phyloP scores from a whole-genome alignment of 2,888 invertebrate species.

The Folsomia candida region DNA sequence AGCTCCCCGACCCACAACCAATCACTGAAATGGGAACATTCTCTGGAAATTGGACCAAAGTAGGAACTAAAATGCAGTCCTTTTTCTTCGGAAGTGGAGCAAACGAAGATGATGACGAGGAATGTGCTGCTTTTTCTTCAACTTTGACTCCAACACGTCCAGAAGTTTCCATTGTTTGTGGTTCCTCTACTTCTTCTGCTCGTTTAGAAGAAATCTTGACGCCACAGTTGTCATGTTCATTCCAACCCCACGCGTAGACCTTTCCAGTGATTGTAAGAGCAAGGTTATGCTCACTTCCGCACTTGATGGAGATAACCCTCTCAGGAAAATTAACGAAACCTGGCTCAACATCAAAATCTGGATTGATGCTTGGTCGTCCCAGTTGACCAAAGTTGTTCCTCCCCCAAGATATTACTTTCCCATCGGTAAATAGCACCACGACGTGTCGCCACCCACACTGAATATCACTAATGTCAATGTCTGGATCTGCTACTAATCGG shows the following conservation, averaged over 20 bases:
- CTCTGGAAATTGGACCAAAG: constrained; percentile 31
- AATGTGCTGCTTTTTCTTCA: neutral
- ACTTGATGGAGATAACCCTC: constrained; percentile 56
- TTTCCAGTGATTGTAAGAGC: constrained; percentile 63
- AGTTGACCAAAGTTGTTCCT: constrained; percentile 78
- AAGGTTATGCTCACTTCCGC: constrained; percentile 78
- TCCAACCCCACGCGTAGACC: constrained; percentile 83
- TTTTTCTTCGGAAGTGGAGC: neutral
- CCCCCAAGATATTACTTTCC: constrained; percentile 72
- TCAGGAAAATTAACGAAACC: constrained; percentile 53
- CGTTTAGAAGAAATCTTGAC: constrained; percentile 1
- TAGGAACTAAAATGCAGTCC: constrained; percentile 39
- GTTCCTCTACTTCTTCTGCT: constrained; percentile 51
- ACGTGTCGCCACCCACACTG: constrained; percentile 78
- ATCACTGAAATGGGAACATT: constrained; percentile 51
- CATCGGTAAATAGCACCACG: constrained; percentile 62
- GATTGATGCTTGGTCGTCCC: constrained; percentile 56
- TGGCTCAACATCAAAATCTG: constrained; percentile 35
- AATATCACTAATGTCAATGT: constrained; percentile 58
- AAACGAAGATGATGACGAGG: neutral
- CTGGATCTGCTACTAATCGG: constrained; percentile 51
- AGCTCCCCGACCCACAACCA: constrained; percentile 59
- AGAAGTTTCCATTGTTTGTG: constrained; percentile 44
- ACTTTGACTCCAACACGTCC: neutral
- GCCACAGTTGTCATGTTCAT: constrained; percentile 84